These are phyloP conservation scores for Nasonia giraulti DNA, from an alignment of 1,140 invertebrate genomes.

Conservation along the genomic window DNA sequence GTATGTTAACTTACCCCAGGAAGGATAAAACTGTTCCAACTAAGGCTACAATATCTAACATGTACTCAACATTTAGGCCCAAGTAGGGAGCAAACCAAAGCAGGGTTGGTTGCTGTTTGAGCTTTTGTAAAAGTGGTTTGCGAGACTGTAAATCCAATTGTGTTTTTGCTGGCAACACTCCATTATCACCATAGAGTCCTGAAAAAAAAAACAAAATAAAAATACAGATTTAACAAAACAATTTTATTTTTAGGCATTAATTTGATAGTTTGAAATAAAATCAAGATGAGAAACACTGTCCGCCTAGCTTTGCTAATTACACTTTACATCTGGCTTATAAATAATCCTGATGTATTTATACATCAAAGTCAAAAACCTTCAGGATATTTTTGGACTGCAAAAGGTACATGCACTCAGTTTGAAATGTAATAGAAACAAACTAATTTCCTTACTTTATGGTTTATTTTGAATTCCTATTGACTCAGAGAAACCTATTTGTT, in stretches of 20 bases:
- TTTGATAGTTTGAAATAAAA: too few species aligned
- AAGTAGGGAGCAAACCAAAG: slow-evolving; percentile 82
- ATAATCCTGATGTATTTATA: not conserved
- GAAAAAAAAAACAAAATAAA: slow-evolving; percentile 14
- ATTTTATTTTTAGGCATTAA: not conserved
- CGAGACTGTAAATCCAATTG: slow-evolving; percentile 75
- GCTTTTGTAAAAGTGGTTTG: slow-evolving; percentile 73
- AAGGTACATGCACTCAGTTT: not conserved
- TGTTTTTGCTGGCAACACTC: slow-evolving; percentile 82
- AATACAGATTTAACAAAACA: slow-evolving; percentile 4
- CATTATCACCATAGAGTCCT: slow-evolving; percentile 89
- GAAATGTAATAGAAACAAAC: not conserved
- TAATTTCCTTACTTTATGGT: not conserved
- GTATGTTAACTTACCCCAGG: slow-evolving; percentile 73
- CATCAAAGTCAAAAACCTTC: not conserved
- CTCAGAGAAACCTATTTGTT: not conserved
- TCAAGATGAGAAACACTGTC: too few species aligned
- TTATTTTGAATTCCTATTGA: not conserved
- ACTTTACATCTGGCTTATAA: not conserved
- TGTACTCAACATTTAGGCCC: slow-evolving; percentile 81
- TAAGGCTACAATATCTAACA: slow-evolving; percentile 83
- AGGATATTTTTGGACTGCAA: not conserved
- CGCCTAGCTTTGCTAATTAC: too few species aligned
- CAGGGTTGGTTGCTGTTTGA: slow-evolving; percentile 81
- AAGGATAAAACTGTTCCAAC: slow-evolving; percentile 81